phyloP scores from a whole-genome alignment of 2,797 vertebrate species.

The Pseudomugil gertrudae region DNA sequence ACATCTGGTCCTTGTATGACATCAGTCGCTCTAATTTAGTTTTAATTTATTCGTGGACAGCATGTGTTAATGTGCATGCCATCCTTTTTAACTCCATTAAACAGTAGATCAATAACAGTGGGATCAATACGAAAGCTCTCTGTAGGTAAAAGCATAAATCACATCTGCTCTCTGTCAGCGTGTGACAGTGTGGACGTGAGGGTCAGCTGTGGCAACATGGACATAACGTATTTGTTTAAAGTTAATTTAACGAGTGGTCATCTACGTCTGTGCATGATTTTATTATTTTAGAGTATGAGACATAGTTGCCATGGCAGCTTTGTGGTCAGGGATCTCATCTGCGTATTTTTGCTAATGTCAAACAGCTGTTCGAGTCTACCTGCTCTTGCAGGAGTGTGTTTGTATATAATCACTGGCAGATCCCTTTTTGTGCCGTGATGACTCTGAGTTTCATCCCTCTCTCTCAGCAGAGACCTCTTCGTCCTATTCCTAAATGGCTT shows the following conservation, averaged over 20 bases:
- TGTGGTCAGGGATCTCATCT: slow-evolving; percentile 37
- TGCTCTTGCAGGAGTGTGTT: slow-evolving; percentile 19
- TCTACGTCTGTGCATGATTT: slow-evolving; percentile 30
- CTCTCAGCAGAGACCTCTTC: slow-evolving; percentile 29
- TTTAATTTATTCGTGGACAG: slow-evolving; percentile 61
- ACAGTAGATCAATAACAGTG: slow-evolving; percentile 65
- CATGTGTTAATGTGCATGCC: slow-evolving; percentile 54
- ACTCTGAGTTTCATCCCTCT: slow-evolving; percentile 26
- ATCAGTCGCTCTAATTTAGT: slow-evolving; percentile 39
- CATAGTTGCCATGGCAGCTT: slow-evolving; percentile 23
- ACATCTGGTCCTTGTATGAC: slow-evolving; percentile 56
- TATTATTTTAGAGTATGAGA: slow-evolving; percentile 28
- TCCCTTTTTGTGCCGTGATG: slow-evolving; percentile 24
- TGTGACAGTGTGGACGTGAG: slow-evolving; percentile 35
- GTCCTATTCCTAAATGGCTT: slow-evolving; percentile 14
- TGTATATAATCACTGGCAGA: slow-evolving; percentile 50
- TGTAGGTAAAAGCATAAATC: slow-evolving; percentile 50
- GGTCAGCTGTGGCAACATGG: slow-evolving; percentile 24
- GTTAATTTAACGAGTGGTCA: slow-evolving; percentile 32
- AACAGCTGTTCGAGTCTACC: slow-evolving; percentile 28
- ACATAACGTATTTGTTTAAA: slow-evolving; percentile 30
- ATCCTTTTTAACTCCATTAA: slow-evolving; percentile 58
- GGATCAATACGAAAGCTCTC: slow-evolving; percentile 68
- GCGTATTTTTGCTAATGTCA: slow-evolving; percentile 31
- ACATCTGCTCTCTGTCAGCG: slow-evolving; percentile 48